Evolutionary conservation across 2,113 vertebrate species (phyloP).

Genomic region (Thunnus thynnus): DNA sequence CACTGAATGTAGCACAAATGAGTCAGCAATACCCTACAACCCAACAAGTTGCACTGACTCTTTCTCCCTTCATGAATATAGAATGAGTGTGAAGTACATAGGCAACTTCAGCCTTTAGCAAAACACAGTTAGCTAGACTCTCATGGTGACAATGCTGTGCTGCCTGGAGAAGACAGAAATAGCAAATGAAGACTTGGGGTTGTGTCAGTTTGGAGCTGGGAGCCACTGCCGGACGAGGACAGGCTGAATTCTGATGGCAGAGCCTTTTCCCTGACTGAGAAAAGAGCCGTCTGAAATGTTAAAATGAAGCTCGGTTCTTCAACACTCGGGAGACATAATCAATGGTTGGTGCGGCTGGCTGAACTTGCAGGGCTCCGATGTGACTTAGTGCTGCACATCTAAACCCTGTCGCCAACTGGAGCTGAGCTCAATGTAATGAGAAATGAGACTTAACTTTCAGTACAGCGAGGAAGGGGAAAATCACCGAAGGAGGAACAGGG

Average conservation of each 20-base stretch:
- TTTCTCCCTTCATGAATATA: constrained; percentile 64
- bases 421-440: constrained; percentile 55
- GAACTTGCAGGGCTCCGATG: constrained; percentile 49
- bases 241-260: constrained; percentile 8
- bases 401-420: constrained; percentile 36
- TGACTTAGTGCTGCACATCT: constrained; percentile 53
- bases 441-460: constrained; percentile 62
- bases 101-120: constrained; percentile 23
- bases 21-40: constrained; percentile 24
- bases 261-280: constrained; percentile 11
- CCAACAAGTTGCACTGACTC: constrained; percentile 23
- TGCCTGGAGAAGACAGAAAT: constrained; percentile 18
- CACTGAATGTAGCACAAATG: constrained; percentile 26
- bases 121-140: constrained; percentile 25
- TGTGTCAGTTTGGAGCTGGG: constrained; percentile 14
- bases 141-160: constrained; percentile 3
- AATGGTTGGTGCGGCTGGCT: constrained; percentile 45
- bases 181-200: constrained; percentile 14
- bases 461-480: constrained; percentile 9
- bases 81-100: constrained; percentile 55
- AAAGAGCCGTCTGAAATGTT: constrained; percentile 52
- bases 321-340: constrained; percentile 57
- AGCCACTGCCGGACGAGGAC: not conserved
- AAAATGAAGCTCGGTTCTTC: constrained; percentile 41
- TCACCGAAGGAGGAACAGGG: constrained; percentile 17